phyloP scores from a whole-genome alignment of 2,113 vertebrate genomes.

The Trematomus loennbergii region DNA sequence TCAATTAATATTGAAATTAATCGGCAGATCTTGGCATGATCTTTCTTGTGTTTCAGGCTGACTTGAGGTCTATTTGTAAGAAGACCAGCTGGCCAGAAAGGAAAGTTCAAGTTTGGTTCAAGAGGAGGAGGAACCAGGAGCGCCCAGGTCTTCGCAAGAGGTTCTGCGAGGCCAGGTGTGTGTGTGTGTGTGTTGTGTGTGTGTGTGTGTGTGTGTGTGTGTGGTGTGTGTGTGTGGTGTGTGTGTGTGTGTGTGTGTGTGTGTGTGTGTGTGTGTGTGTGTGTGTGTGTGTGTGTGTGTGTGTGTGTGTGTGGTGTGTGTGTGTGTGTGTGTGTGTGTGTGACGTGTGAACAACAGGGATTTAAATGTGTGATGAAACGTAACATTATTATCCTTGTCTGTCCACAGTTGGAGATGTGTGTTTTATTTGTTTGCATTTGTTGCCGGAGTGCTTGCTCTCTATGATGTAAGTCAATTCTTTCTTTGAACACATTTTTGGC shows the following conservation, averaged over 20 bases:
- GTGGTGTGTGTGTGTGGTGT: too few relatives aligned
- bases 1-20: too few relatives aligned
- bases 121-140: conserved; percentile 74
- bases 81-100: conserved; percentile 74
- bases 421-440: conserved; percentile 89
- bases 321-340: too few relatives aligned
- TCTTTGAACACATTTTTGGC: background rate
- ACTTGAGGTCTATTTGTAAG: conserved; percentile 72
- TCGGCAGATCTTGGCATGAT: background rate
- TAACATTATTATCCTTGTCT: conserved; percentile 34
- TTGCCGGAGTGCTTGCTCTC: conserved; percentile 88
- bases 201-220: background rate
- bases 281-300: background rate
- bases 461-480: conserved; percentile 85
- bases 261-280: background rate
- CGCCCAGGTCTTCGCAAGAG: conserved; percentile 69
- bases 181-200: background rate
- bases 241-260: too few relatives aligned
- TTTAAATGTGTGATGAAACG: conserved; percentile 13
- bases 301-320: too few relatives aligned
- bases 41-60: conserved; percentile 43
- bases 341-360: background rate
- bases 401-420: conserved; percentile 91
- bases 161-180: conserved; percentile 77
- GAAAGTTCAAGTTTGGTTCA: conserved; percentile 75